Base-by-base conservation (phyloP, 2,888 invertebrate species). In the Andrena haemorrhoa region DNA sequence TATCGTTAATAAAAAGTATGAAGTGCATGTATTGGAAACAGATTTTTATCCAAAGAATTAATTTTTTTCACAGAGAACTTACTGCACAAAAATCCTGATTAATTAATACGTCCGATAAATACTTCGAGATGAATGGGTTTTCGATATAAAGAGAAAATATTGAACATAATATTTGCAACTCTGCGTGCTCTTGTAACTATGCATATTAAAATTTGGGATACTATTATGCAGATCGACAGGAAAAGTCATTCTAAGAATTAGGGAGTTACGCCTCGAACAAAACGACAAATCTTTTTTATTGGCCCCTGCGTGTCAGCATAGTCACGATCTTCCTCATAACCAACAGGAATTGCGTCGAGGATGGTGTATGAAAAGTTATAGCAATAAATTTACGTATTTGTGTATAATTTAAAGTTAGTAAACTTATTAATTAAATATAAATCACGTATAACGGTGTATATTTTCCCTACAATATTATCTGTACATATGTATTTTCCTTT, bases 341-440 rank as follows among this genome's bases (percentile, higher is more conserved):
- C 82, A 86, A 86, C 86, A 88, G 90, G 89, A 90, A 90, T 90
- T 88, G 88, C 87, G 88, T 88, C 86, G 87, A 89, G 88, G 88
- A 89, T 88, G 89, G 86, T 90, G 88, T 87, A 90, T 88, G 89
- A 90, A 90, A 89, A 85, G 90, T 90, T 90, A 91, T 90, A 91
- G 90, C 91, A 91, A 91, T 91, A 91, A 90, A 90, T 89, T 89
- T 90, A 89, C 90, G 91, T 89, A 90, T 90, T 89, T 91, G 90
- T 91, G 89, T 91, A 89, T 90, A 90, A 90, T 91, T 90, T 89
- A 86, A 89, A 90, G 80, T 90, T 90, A 90, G 87, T 90, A 90
- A 90, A 90, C 88, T 90, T 90, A 90, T 90, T 90, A 88, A 90
- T 90, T 90, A 90, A 88, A 90, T 83, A 88, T 87, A 65, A 87